phyloP scores from a whole-genome alignment of 2,888 invertebrate genomes.

The Ariolimax columbianus region DNA sequence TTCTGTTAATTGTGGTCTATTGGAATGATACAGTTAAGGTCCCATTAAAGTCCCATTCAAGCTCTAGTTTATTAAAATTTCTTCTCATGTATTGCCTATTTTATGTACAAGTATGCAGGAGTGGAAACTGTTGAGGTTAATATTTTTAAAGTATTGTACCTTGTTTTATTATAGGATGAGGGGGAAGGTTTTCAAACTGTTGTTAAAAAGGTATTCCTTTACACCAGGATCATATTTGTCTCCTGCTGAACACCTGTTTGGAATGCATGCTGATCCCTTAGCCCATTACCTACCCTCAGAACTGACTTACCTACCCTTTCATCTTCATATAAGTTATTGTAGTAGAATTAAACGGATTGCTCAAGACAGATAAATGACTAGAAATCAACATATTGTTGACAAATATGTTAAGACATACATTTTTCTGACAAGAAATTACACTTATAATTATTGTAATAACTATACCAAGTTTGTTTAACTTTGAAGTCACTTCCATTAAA shows the following conservation, averaged over 20 bases:
- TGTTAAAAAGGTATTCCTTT: conserved; percentile 6
- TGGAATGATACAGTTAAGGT: too few species aligned
- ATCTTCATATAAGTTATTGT: not conserved
- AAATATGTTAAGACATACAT: too few species aligned
- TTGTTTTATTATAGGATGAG: conserved; percentile 35
- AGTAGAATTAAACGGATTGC: too few species aligned
- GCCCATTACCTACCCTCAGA: not conserved
- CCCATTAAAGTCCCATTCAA: not conserved
- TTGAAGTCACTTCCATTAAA: too few species aligned
- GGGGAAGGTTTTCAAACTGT: conserved; percentile 4
- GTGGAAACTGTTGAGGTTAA: not conserved
- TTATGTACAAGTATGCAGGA: not conserved
- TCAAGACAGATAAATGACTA: too few species aligned
- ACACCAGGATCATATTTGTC: not conserved
- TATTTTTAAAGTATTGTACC: not conserved
- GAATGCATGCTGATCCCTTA: not conserved
- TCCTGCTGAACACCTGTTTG: not conserved
- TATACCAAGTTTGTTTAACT: too few species aligned
- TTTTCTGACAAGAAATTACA: too few species aligned
- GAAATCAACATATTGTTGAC: too few species aligned
- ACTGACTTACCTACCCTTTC: not conserved
- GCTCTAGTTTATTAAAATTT: not conserved
- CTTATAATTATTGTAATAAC: too few species aligned
- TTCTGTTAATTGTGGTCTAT: too few species aligned
- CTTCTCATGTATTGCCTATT: not conserved